A percentile compares a stretch with the other conserved stretches of the same genome.
These are phyloP conservation scores for Catharus bicknelli DNA, from an alignment of 2,113 vertebrate species.

Conservation along the genomic window DNA sequence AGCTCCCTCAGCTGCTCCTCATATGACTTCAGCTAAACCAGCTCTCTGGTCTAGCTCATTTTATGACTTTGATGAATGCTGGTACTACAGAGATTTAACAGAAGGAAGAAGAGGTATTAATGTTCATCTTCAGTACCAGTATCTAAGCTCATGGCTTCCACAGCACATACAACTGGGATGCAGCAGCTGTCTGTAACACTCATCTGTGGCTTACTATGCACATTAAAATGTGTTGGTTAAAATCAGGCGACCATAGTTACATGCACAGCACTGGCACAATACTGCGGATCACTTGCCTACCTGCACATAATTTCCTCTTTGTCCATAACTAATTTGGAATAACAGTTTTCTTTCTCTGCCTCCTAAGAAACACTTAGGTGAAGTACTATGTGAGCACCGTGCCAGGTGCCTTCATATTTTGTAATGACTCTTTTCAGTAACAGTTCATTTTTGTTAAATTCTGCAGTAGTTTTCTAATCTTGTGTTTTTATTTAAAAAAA, in stretches of 20 bases:
- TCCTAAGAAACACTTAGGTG: not conserved
- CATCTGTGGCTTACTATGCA: not conserved
- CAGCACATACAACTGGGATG: not conserved
- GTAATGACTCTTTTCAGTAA: not conserved
- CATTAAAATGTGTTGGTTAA: not conserved
- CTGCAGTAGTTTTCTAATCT: not conserved
- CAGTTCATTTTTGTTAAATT: not conserved
- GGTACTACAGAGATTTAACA: not conserved
- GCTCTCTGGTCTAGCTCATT: not conserved
- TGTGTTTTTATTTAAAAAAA: not conserved
- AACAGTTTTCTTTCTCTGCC: not conserved
- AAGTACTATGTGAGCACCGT: not conserved
- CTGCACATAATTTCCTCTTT: not conserved
- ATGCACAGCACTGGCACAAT: not conserved
- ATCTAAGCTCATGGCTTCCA: not conserved
- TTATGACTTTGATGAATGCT: not conserved
- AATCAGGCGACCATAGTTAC: not conserved
- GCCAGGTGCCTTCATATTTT: not conserved
- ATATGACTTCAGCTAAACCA: not conserved
- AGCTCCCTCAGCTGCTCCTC: not conserved
- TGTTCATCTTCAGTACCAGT: not conserved
- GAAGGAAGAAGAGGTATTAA: not conserved
- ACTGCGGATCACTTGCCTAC: not conserved
- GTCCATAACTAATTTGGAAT: not conserved
- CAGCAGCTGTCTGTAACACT: not conserved